Conservation (phyloP, 2,888 invertebrate species). For the Prosopocoilus inquinatus region DNA sequence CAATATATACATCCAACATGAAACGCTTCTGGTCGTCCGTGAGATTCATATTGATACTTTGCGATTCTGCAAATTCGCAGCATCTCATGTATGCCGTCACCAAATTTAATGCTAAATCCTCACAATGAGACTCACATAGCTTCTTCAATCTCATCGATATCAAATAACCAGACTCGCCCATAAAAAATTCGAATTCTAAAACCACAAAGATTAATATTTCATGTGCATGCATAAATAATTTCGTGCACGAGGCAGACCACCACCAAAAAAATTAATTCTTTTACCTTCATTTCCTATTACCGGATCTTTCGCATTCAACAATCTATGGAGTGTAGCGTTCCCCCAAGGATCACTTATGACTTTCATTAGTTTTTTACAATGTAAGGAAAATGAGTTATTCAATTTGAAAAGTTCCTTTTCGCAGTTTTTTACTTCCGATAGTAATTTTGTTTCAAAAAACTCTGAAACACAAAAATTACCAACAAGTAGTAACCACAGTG, state of each 20-base stretch:
- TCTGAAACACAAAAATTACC: conserved; percentile 26
- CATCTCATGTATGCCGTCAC: conserved; percentile 53
- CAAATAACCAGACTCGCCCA: conserved; percentile 58
- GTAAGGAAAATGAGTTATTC: conserved; percentile 40
- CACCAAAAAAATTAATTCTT: background rate
- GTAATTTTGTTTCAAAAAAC: conserved; percentile 31
- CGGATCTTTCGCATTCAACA: conserved; percentile 41
- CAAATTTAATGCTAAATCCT: conserved; percentile 61
- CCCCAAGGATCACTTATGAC: conserved; percentile 48
- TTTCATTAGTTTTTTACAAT: conserved; percentile 46
- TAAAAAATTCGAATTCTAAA: conserved; percentile 56
- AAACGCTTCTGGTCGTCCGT: conserved; percentile 55
- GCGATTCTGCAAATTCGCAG: conserved; percentile 41
- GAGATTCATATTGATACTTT: conserved; percentile 44
- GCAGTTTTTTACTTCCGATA: conserved; percentile 41
- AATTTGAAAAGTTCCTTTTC: conserved; percentile 39
- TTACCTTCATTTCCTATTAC: conserved; percentile 44
- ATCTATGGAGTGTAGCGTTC: conserved; percentile 39
- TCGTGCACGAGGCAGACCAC: too few species aligned
- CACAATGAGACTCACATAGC: conserved; percentile 61
- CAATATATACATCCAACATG: conserved; percentile 61
- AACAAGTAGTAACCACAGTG: too few species aligned
- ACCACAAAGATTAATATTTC: conserved; percentile 13
- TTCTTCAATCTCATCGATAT: conserved; percentile 60
- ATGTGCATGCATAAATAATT: too few species aligned